Base-by-base conservation (phyloP, 2,113 vertebrate genomes). In the Girardinichthys multiradiatus region DNA sequence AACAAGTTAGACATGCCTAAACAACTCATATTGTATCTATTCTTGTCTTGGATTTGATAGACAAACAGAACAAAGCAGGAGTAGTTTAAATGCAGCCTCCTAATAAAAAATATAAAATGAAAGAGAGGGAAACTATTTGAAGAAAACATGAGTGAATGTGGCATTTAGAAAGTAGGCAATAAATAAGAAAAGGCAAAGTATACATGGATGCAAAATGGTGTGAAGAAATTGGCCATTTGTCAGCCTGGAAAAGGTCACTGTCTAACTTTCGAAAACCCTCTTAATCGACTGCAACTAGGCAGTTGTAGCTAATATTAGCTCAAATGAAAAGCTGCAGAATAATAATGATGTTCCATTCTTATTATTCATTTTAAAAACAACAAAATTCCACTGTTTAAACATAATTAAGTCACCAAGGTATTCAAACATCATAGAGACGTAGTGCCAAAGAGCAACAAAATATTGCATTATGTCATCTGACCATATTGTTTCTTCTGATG, bases 231-330 rank as follows among this genome's bases (percentile, higher is more conserved):
- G 86, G 71, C 81, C 83, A 84, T 94, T 92, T 92, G 88, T 94
- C 92, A 92, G 86, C 79, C 79, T 30, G 82, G 88, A 91, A 86
- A 92, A 92, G 92, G 91, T 91, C 92, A 92, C 74, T 35, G 62
- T 84, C 84, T 86, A 89, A 87, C 82, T 86, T 68, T 27, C 59
- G 67, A 81, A 78, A 66, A 39, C 64, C 80, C 33, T 45, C 1
- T 67, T 92, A 92, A 92, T 90, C 90, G 78, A 88, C 85, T 83
- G 84, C 74, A 80, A 61, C 77, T 68, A 27, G 68, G 70, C 74
- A 0, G 71, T 31, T 64, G 31, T 24, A 57, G 73, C 72, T 77
- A 77, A 76, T 58, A 15, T 61, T 17, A 68, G 42, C 48, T 78
- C 37, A 42, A 51, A 81, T 78, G 35, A 74, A 79, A 85, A 77